phyloP scores from a whole-genome alignment of 2,888 invertebrate species.

The Drosophila hamatofila region DNA sequence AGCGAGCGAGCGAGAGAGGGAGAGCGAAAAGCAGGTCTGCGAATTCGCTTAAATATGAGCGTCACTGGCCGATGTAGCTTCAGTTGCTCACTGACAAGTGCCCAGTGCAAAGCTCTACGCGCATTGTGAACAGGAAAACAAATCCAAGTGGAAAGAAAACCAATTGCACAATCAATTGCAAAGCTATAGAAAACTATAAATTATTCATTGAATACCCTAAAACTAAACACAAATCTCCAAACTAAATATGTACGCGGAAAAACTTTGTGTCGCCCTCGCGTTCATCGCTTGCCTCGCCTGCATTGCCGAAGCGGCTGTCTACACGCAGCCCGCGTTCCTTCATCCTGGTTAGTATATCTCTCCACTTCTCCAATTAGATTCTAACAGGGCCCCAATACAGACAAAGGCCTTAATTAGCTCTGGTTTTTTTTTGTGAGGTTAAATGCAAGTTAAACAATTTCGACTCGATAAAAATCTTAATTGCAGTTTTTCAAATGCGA shows the following conservation, averaged over 20 bases:
- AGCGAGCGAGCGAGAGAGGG: conserved; percentile 4
- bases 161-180: conserved; percentile 18
- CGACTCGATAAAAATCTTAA: not conserved
- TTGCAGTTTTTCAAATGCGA: not conserved
- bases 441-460: not conserved
- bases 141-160: conserved; percentile 12
- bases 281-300: conserved; percentile 64
- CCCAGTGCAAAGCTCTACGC: conserved; percentile 50
- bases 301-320: conserved; percentile 80
- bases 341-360: conserved; percentile 82
- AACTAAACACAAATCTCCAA: not conserved
- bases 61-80: conserved; percentile 46
- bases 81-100: conserved; percentile 73
- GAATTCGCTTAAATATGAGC: conserved; percentile 75
- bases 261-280: conserved; percentile 71
- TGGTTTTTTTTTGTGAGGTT: not conserved
- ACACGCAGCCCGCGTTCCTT: conserved; percentile 77
- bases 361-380: too few species aligned
- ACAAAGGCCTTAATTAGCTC: not conserved
- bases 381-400: not conserved
- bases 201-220: not conserved
- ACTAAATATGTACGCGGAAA: conserved; percentile 74
- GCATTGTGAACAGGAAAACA: conserved; percentile 18
- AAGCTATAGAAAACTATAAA: not conserved
- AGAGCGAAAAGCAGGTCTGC: conserved; percentile 9